A percentile compares a stretch with the other conserved stretches of the same genome.
Conservation (phyloP, 2,888 invertebrate species). For the Nomada hirtipes region DNA sequence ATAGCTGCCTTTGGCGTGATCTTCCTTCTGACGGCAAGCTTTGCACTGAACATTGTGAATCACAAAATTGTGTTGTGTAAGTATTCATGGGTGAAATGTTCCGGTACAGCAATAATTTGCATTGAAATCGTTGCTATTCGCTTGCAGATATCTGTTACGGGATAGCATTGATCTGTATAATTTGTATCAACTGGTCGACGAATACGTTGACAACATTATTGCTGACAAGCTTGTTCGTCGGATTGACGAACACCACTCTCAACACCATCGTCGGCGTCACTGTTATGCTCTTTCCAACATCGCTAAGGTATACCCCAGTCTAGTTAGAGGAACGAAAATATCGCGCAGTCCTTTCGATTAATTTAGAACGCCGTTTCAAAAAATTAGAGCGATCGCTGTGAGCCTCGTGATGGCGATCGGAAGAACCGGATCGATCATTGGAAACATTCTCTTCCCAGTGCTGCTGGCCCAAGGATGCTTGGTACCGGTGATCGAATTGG, state of each 20-base stretch:
- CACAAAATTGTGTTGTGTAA: conserved; percentile 73
- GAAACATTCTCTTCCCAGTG: conserved; percentile 81
- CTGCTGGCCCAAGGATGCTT: conserved; percentile 78
- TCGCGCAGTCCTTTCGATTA: neutral
- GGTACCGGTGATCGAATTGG: conserved; percentile 71
- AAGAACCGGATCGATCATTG: conserved; percentile 81
- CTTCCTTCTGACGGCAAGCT: conserved; percentile 63
- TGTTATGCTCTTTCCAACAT: conserved; percentile 89
- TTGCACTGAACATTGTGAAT: conserved; percentile 63
- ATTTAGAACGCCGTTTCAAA: neutral
- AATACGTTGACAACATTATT: conserved; percentile 66
- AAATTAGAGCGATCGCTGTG: conserved; percentile 81
- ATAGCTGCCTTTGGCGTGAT: conserved; percentile 58
- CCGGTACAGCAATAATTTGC: neutral
- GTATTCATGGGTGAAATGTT: conserved; percentile 22
- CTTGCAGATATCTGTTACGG: conserved; percentile 65
- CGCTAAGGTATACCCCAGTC: conserved; percentile 85
- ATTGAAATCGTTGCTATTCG: no score
- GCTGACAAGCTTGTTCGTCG: conserved; percentile 72
- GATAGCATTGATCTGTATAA: conserved; percentile 63
- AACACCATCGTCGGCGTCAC: conserved; percentile 87
- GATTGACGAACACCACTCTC: conserved; percentile 68
- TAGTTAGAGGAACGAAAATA: neutral
- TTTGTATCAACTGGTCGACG: conserved; percentile 76
- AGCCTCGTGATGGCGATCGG: conserved; percentile 81